Evolutionary conservation across 2,888 invertebrate genomes (phyloP), one percentile per base, ranked within the genome.

Genomic region (Drosophila falleni): DNA sequence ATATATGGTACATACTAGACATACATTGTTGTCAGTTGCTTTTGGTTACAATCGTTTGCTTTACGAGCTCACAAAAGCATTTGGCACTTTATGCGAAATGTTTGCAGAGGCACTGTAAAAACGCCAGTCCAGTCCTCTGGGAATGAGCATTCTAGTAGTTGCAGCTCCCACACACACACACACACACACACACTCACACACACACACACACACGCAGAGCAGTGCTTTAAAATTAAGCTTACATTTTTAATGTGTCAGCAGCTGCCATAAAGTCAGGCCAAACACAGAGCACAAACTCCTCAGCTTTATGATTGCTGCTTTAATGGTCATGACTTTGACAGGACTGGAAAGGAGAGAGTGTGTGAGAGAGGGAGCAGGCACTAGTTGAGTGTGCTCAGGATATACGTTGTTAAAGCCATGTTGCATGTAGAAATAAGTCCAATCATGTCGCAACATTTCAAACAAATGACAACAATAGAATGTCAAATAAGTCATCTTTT

Each of bases 11-110:
- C 29, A 29, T 47, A 31, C 39, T 19, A 19, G 31, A 31, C 49
- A 11, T 66, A 73, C 72, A 74, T 73, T 81, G 84, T 81, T 75
- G 70, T 70, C 81, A 75, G 70, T 72, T 44, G 75, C 78, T 63
- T 50, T 78, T 64, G 80, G 75, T 73, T 73, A 72, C 84, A 84
- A 84, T 81, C 79, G 80, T 68, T 79, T 86, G 81, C 78, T 86
- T 82, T 82, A 82, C 81, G 81, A 82, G 80, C 83, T 55, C 68
- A 58, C 85, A 81, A 74, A 72, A 74, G 86, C 80, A 80, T 80
- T 85, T 80, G 86, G 80, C 70, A 80, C 86, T 82, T 82, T 81
- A 81, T 81, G 86, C 81, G 85, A 84, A 84, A 75, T 84, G 85
- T 76, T 82, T 76, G 60, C 76, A 10, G 44, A 55, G 46, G 65